A percentile compares a stretch with the other conserved stretches of the same genome.
Conservation (phyloP, 2,888 invertebrate species). For the Odontothrips loti region DNA sequence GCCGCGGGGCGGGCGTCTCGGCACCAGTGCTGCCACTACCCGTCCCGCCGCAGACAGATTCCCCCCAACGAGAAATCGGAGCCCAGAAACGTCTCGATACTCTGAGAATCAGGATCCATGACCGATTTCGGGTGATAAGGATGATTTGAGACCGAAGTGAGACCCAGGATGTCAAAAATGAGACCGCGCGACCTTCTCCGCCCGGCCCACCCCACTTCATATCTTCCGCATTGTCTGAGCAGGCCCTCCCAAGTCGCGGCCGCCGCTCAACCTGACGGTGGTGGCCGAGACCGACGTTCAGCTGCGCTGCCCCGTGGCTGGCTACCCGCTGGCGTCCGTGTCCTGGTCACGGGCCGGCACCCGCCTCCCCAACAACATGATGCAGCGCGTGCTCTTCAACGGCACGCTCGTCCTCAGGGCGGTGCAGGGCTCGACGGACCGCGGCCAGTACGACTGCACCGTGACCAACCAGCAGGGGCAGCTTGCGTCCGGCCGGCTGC, state of each 20-base stretch:
- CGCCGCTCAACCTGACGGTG: conserved; percentile 50
- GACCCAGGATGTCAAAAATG: too few species aligned
- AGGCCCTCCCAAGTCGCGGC: conserved; percentile 51
- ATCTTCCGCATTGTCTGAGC: too few species aligned
- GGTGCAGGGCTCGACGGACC: conserved; percentile 49
- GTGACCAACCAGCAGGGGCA: conserved; percentile 48
- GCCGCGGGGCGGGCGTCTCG: too few species aligned
- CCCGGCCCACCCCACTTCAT: too few species aligned
- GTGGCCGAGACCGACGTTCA: conserved; percentile 49
- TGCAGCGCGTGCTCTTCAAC: conserved; percentile 47
- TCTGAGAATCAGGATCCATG: too few species aligned
- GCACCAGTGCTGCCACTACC: too few species aligned
- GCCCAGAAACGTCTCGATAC: too few species aligned
- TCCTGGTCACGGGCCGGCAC: conserved; percentile 50
- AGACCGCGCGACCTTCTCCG: too few species aligned
- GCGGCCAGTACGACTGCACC: conserved; percentile 50
- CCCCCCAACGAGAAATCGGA: too few species aligned
- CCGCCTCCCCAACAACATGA: conserved; percentile 45
- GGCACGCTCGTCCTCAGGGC: conserved; percentile 49
- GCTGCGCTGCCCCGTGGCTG: conserved; percentile 52
- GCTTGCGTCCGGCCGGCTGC: conserved; percentile 46
- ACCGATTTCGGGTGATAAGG: too few species aligned
- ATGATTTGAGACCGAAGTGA: too few species aligned
- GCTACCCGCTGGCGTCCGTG: conserved; percentile 50
- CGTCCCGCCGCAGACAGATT: too few species aligned